Percentiles rank a stretch among this genome's conserved stretches.
These are phyloP conservation scores for Drosophila ustulata DNA, from an alignment of 2,888 invertebrate genomes.

Conservation along the genomic window DNA sequence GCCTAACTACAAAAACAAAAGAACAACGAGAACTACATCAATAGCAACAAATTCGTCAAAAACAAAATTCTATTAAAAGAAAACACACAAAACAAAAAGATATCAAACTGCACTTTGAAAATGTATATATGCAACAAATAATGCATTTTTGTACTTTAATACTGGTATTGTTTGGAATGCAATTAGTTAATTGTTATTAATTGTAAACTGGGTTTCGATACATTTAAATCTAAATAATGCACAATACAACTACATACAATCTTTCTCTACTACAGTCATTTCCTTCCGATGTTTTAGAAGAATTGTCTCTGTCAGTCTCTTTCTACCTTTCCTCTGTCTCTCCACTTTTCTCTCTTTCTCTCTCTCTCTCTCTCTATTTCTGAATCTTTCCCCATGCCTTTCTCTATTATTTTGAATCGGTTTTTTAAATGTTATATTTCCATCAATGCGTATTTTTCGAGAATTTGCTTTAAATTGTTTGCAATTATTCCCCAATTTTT, in stretches of 20 bases:
- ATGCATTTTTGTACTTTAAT: neutral
- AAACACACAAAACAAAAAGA: neutral
- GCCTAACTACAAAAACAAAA: conserved; percentile 42
- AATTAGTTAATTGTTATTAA: neutral
- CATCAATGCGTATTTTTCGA: neutral
- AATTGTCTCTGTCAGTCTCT: neutral
- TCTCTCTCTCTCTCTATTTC: neutral
- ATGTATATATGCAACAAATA: conserved; percentile 5
- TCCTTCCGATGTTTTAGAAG: neutral
- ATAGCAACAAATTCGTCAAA: conserved; percentile 27
- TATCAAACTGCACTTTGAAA: neutral
- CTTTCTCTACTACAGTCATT: neutral
- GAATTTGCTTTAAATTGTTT: neutral
- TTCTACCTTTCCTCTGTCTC: neutral
- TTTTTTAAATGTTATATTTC: neutral
- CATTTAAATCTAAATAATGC: conserved; percentile 1
- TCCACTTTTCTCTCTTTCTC: neutral
- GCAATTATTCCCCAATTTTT: neutral
- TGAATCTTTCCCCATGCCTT: neutral
- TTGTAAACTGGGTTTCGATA: conserved; percentile 2
- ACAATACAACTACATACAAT: neutral
- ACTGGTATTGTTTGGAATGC: conserved; percentile 5
- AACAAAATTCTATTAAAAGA: neutral
- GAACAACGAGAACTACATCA: conserved; percentile 9
- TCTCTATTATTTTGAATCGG: neutral